These are phyloP conservation scores for Shargacucullia verbasci DNA, from an alignment of 2,888 invertebrate genomes.

Conservation along the genomic window DNA sequence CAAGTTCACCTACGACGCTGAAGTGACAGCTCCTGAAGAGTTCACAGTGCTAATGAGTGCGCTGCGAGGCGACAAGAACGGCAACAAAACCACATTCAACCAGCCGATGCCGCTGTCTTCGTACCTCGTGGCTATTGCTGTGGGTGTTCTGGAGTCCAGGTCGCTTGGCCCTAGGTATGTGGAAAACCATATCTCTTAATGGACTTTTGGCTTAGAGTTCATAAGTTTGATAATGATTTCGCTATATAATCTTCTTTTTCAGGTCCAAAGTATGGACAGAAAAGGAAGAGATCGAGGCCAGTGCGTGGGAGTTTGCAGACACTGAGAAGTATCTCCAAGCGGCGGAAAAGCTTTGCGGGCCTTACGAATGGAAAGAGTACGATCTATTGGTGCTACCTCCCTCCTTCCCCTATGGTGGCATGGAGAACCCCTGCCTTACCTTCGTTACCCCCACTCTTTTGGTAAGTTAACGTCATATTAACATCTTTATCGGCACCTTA, in stretches of 20 bases:
- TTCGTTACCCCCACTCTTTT: conserved; percentile 98
- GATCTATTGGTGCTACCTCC: conserved; percentile 97
- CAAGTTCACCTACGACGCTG: conserved; percentile 95
- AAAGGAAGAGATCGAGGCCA: conserved; percentile 93
- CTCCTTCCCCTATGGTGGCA: conserved; percentile 98
- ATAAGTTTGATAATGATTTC: too few relatives aligned
- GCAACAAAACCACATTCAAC: conserved; percentile 89
- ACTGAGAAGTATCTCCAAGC: conserved; percentile 94
- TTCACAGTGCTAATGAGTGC: conserved; percentile 97
- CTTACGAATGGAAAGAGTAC: conserved; percentile 97
- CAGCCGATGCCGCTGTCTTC: conserved; percentile 96
- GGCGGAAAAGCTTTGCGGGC: conserved; percentile 95
- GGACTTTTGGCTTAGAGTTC: neutral
- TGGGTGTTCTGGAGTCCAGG: conserved; percentile 93
- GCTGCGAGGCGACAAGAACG: conserved; percentile 85
- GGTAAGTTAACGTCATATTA: conserved; percentile 80
- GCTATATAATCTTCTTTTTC: conserved; percentile 38
- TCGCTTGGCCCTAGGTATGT: conserved; percentile 91
- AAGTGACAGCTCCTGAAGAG: conserved; percentile 92
- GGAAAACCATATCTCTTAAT: neutral
- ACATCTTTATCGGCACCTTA: too few relatives aligned
- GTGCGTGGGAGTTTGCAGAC: conserved; percentile 96
- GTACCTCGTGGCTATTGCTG: conserved; percentile 96
- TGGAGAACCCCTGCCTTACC: conserved; percentile 99
- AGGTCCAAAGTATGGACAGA: conserved; percentile 97